These are phyloP conservation scores for Erebia epiphron DNA, from an alignment of 2,888 invertebrate genomes.

Conservation along the genomic window DNA sequence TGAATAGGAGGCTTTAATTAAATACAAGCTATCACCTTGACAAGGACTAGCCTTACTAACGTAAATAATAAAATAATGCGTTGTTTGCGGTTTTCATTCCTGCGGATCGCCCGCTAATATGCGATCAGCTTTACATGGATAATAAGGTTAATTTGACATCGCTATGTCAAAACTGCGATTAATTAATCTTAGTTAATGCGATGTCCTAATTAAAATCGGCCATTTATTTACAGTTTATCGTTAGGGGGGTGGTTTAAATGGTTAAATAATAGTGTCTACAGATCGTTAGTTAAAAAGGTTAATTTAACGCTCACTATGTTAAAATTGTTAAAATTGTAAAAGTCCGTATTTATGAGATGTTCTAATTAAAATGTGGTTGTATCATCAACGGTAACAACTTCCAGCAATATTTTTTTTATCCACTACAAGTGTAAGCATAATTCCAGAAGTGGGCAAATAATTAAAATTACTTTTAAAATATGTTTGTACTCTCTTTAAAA, in stretches of 20 bases:
- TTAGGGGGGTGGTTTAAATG: neutral
- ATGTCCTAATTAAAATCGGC: conserved; percentile 6
- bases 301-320: neutral
- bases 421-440: no score
- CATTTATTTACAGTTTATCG: conserved; percentile 6
- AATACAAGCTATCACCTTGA: no score
- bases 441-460: no score
- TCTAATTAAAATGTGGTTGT: neutral
- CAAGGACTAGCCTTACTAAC: no score
- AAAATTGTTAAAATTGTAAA: conserved; percentile 2
- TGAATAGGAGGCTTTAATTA: no score
- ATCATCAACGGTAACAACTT: no score
- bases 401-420: no score
- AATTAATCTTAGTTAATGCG: conserved; percentile 6
- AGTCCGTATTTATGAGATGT: neutral
- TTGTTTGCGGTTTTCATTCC: no score
- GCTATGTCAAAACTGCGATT: conserved; percentile 8
- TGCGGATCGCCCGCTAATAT: neutral
- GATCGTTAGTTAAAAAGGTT: conserved; percentile 7
- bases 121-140: neutral
- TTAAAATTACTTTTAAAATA: no score
- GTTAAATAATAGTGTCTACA: neutral
- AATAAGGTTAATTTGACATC: conserved; percentile 20
- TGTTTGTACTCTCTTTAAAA: no score
- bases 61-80: no score